phyloP scores from a whole-genome alignment of 1,140 invertebrate species.

The Leptoteleia sp. region DNA sequence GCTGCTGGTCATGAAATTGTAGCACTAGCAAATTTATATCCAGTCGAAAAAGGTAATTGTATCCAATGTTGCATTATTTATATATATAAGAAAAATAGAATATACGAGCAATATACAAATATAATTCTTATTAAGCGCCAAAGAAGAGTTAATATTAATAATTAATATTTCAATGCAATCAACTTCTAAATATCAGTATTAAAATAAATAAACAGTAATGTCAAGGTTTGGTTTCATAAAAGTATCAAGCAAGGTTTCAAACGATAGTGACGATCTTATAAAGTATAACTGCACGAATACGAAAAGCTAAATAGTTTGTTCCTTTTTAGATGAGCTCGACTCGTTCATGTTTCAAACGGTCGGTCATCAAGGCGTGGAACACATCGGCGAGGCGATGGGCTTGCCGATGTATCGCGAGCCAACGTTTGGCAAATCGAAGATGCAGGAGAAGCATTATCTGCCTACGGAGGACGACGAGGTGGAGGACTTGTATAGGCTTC shows the following conservation, averaged over 20 bases:
- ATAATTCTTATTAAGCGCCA: no score
- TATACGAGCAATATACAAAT: no score
- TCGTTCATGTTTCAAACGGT: conserved; percentile 99
- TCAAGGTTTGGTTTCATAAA: no score
- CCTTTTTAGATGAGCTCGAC: conserved; percentile 93
- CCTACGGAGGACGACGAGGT: conserved; percentile 97
- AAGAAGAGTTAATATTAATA: no score
- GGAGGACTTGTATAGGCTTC: conserved; percentile 96
- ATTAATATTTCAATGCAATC: no score
- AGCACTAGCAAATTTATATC: conserved; percentile 97
- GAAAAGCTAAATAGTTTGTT: no score
- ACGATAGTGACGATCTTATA: no score
- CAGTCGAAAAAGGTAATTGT: conserved; percentile 88
- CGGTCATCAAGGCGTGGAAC: conserved; percentile 95
- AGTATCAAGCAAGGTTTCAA: no score
- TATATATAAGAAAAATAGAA: no score
- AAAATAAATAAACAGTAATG: no score
- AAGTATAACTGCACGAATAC: no score
- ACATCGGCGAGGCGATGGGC: conserved; percentile 96
- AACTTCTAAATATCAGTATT: no score
- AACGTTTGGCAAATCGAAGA: conserved; percentile 90
- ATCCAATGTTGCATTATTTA: not conserved
- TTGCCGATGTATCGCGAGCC: conserved; percentile 93
- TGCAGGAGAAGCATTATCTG: conserved; percentile 91
- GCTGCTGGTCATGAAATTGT: conserved; percentile 97